Base-by-base conservation (phyloP, 2,888 invertebrate genomes). In the Synanthedon formicaeformis region DNA sequence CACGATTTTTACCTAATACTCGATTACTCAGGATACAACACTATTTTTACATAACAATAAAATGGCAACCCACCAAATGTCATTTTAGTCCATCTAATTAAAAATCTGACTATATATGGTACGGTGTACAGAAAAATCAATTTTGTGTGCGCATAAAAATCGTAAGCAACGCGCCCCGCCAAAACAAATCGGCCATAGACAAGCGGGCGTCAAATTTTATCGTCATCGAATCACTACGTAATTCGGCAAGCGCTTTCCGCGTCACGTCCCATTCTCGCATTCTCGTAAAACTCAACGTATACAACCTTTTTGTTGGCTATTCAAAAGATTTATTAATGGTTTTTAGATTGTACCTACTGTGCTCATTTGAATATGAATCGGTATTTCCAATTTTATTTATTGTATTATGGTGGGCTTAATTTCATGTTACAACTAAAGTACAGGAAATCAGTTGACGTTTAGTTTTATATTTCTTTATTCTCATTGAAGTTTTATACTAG, bases 231-330 rank as follows among this genome's bases (percentile, higher is more conserved):
- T 41, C 40, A 40, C 56, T 57, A 58, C 64, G 67, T 85, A 85
- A 85, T 83, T 62, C 84, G 66, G 65, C 66, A 60, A 63, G 62
- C 63, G 69, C 65, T 74, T 80, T 75, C 80, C 56, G 45, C 61
- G 75, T 70, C 82, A 82, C 82, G 82, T 80, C 61, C 72, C 69
- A 70, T 65, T 67, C 45, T 45, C 69, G 69, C 69, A 70, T 67
- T 64, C 62, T 63, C 55, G 56, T 57, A 61, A 57, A 49, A 55
- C 54, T 55, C 41, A 51, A 56, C 55, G 56, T 56, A 59, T 61
- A 59, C 60, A 61, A 64, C 63, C 65, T 68, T 69, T 70, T 71
- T 72, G 65, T 65, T 62, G 56, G 52, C 56, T 54, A 56, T 45
- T 45, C 14, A 61, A 57, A 62, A 63, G 65, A 66, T 67, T 66